Evolutionary conservation across 2,888 invertebrate genomes (phyloP).

Genomic region (Slavum lentiscoides): DNA sequence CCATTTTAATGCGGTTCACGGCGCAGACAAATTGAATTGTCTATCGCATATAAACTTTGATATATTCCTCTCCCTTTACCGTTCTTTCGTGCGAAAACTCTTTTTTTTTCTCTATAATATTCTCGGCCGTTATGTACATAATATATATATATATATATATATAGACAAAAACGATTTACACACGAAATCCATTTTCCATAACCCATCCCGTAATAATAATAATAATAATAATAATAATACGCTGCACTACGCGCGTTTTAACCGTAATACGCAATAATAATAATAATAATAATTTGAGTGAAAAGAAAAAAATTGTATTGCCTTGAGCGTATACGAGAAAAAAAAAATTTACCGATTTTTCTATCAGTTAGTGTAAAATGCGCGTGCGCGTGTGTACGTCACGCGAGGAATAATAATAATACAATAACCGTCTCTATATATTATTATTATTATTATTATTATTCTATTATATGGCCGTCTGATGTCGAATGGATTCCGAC

Average conservation of each 20-base stretch:
- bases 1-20: neutral
- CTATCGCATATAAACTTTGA: slow-evolving; percentile 33
- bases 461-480: neutral
- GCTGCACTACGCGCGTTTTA: too few species aligned
- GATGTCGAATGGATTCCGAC: neutral
- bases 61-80: slow-evolving; percentile 13
- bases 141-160: too few species aligned
- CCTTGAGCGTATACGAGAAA: neutral
- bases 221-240: slow-evolving; percentile 26
- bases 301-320: too few species aligned
- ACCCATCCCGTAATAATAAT: slow-evolving; percentile 6
- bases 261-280: neutral
- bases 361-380: neutral
- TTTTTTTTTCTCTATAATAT: neutral
- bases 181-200: slow-evolving; percentile 20
- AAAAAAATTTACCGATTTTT: slow-evolving; percentile 17
- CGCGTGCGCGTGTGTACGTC: too few species aligned
- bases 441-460: slow-evolving; percentile 1
- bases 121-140: slow-evolving; percentile 3
- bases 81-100: slow-evolving; percentile 15
- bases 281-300: too few species aligned
- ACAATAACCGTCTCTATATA: neutral
- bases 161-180: slow-evolving; percentile 13
- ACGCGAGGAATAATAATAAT: neutral
- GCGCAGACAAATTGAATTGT: slow-evolving; percentile 29